Conservation (phyloP, 2,113 vertebrate genomes). For the Tor tambroides region DNA sequence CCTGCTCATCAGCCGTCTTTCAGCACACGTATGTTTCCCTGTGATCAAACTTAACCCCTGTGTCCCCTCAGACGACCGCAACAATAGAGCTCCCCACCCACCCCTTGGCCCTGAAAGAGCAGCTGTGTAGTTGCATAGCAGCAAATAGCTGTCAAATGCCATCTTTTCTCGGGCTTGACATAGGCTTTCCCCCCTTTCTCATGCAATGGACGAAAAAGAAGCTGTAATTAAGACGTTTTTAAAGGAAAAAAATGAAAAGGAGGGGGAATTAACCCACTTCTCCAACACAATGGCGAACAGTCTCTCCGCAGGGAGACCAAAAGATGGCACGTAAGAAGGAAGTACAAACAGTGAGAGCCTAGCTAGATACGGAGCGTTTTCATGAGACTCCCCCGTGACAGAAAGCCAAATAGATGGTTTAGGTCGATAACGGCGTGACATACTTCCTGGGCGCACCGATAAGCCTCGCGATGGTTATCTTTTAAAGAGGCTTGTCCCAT, state of each 20-base stretch:
- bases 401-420: constrained; percentile 74
- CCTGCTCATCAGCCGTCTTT: constrained; percentile 40
- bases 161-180: constrained; percentile 66
- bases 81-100: constrained; percentile 60
- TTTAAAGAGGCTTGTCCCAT: constrained; percentile 69
- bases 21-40: constrained; percentile 38
- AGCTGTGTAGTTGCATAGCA: constrained; percentile 77
- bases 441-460: constrained; percentile 79
- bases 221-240: constrained; percentile 72
- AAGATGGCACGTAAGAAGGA: constrained; percentile 1
- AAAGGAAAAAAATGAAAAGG: constrained; percentile 19
- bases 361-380: constrained; percentile 42
- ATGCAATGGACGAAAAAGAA: constrained; percentile 49
- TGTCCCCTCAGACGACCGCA: constrained; percentile 56
- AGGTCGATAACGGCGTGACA: constrained; percentile 72
- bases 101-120: constrained; percentile 70
- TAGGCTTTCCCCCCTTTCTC: background rate
- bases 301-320: background rate
- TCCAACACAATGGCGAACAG: constrained; percentile 62
- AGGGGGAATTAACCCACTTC: constrained; percentile 42
- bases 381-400: constrained; percentile 58
- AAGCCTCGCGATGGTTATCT: constrained; percentile 78
- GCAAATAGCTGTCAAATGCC: constrained; percentile 77
- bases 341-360: constrained; percentile 24
- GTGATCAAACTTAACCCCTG: constrained; percentile 59